Percentiles rank a stretch among this genome's conserved stretches.
phyloP scores from a whole-genome alignment of 2,113 vertebrate species.

The Eudyptes chrysolophus region DNA sequence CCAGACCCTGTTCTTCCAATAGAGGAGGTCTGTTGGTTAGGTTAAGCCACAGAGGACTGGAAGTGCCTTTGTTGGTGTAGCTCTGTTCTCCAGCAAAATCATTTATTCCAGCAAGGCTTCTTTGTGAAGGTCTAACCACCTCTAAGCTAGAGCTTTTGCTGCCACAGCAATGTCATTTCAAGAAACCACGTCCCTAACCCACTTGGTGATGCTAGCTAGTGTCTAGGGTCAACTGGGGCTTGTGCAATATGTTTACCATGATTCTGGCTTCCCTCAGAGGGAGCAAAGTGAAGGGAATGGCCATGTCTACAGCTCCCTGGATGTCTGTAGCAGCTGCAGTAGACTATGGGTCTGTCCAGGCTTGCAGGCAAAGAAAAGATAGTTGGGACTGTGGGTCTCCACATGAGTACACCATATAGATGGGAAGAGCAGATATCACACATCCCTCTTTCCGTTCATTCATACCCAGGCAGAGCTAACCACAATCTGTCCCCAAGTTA shows the following conservation, averaged over 20 bases:
- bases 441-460: not conserved
- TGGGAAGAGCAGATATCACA: not conserved
- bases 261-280: not conserved
- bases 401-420: rapidly evolving
- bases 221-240: not conserved
- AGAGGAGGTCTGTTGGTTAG: not conserved
- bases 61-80: not conserved
- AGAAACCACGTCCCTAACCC: not conserved
- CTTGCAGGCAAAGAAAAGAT: not conserved
- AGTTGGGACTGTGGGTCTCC: not conserved
- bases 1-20: not conserved
- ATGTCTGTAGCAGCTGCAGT: not conserved
- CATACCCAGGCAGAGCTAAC: not conserved
- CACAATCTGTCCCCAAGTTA: not conserved
- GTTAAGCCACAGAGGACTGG: not conserved
- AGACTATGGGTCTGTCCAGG: not conserved
- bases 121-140: not conserved
- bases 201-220: not conserved
- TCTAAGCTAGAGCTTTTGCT: not conserved
- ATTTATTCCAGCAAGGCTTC: not conserved
- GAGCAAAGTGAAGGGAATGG: rapidly evolving
- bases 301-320: not conserved
- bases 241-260: not conserved
- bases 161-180: not conserved
- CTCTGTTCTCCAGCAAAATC: not conserved